Conservation (phyloP, 2,888 invertebrate genomes). For the Lasioglossum lativentre region DNA sequence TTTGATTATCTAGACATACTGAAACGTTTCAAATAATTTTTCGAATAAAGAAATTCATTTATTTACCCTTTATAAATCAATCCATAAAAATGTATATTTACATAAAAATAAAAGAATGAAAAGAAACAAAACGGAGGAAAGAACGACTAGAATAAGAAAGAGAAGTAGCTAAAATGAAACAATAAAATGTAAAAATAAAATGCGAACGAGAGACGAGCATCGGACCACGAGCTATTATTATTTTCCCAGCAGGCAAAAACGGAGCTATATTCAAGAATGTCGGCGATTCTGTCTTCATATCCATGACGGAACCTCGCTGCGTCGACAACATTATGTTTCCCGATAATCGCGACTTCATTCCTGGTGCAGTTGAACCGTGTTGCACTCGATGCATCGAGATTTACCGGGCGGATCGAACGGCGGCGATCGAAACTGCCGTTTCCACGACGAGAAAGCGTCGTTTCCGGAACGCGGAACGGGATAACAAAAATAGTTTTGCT, state of each 20-base stretch:
- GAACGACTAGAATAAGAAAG: not conserved
- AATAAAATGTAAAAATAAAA: not conserved
- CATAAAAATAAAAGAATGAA: not conserved
- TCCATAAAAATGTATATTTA: not conserved
- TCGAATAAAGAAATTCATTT: too few relatives aligned
- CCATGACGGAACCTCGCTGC: not conserved
- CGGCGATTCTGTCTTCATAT: not conserved
- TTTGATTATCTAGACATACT: too few relatives aligned
- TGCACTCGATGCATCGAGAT: not conserved
- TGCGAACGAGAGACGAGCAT: not conserved
- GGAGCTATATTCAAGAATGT: not conserved
- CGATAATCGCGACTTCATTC: conserved; percentile 8
- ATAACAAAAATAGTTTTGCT: conserved; percentile 35
- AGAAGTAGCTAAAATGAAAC: not conserved
- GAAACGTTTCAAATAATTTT: too few relatives aligned
- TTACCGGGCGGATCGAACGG: not conserved
- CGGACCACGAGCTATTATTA: not conserved
- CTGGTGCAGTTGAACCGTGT: not conserved
- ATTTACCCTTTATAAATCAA: not conserved
- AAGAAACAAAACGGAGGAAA: not conserved
- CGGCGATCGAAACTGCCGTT: not conserved
- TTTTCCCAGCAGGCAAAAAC: not conserved
- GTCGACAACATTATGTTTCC: not conserved
- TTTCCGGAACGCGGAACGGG: conserved; percentile 38
- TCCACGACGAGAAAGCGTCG: conserved; percentile 17